Base-by-base conservation (phyloP, 1,140 invertebrate genomes). In the Drosophila busckii region DNA sequence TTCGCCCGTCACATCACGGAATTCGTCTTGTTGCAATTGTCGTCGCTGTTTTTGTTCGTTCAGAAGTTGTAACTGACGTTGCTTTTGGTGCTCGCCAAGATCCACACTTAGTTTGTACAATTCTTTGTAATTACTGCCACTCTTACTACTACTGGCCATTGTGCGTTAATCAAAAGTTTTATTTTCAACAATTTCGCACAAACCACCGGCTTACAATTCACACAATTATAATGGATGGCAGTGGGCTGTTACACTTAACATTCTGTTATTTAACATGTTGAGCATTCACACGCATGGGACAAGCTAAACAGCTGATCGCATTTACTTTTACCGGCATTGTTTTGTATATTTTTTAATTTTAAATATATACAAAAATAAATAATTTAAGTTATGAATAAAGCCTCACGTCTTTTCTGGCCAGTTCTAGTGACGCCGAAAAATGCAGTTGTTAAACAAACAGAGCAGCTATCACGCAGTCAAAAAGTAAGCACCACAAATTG, bases 381-480 rank as follows among this genome's bases (percentile, higher is more conserved):
- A 7, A 19, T 44, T 17, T 12, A 5, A 8, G n/a, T 0, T 0
- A 80, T 80, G 75, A 80, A 80, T 25, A 82, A 75, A 56, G 76
- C 76, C 2, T 83, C 75, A 1, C 38, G 61, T 12, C 31, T 86
- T 8, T 86, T 83, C 41, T 68, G 84, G 20, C 84, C 84, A 7
- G 42, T 63, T 1, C 23, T 86, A 5, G 52, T 86, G 4, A 84
- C 59, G 22, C 90, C 90, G 7, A 91, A 92, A 70, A 89, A 90
- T 69, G 88, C 87, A 1, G 78, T 88, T 31, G 78, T 89, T 15
- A 89, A 90, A 62, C 90, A 89, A 55, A 78, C 88, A 16, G 90
- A 92, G 59, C 87, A 89, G 32, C 87, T 88, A 26, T 92, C 91
- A 2, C 91, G 91, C 80, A 93, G 92, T 78, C 91, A 92, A 85